Evolutionary conservation across 2,888 invertebrate species (phyloP).

Genomic region (Sceliomorpha sp.): DNA sequence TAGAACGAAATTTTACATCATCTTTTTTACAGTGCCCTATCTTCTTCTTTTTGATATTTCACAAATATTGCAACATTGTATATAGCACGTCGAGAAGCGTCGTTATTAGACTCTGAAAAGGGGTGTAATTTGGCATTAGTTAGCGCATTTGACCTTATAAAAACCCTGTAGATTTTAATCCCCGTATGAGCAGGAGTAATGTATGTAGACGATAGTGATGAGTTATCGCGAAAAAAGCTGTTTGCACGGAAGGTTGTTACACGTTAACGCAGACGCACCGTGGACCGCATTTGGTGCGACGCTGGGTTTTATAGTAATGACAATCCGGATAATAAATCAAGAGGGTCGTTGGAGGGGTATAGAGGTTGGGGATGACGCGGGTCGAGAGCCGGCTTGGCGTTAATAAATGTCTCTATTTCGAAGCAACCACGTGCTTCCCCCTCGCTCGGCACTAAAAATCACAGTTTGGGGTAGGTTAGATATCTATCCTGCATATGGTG

Average conservation of each 20-base stretch:
- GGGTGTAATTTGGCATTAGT: too few species aligned
- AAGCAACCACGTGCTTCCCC: conserved; percentile 56
- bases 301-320: conserved; percentile 73
- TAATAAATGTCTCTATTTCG: conserved; percentile 77
- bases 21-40: too few species aligned
- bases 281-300: conserved; percentile 68
- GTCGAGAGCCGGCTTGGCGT: conserved; percentile 63
- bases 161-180: conserved; percentile 37
- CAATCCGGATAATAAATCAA: conserved; percentile 76
- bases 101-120: too few species aligned
- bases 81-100: too few species aligned
- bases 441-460: conserved; percentile 68
- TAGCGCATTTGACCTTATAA: too few species aligned
- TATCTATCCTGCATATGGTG: too few species aligned
- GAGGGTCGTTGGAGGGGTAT: conserved; percentile 61
- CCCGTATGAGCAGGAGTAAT: conserved; percentile 50
- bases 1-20: too few species aligned
- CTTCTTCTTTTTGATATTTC: too few species aligned
- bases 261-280: conserved; percentile 62
- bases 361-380: conserved; percentile 62
- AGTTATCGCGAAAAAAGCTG: conserved; percentile 70
- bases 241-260: conserved; percentile 64
- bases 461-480: conserved; percentile 50
- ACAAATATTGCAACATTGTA: too few species aligned
- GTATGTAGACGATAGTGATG: conserved; percentile 59